Evolutionary conservation across 2,113 vertebrate species (phyloP).

Genomic region (Ceratotherium simum): DNA sequence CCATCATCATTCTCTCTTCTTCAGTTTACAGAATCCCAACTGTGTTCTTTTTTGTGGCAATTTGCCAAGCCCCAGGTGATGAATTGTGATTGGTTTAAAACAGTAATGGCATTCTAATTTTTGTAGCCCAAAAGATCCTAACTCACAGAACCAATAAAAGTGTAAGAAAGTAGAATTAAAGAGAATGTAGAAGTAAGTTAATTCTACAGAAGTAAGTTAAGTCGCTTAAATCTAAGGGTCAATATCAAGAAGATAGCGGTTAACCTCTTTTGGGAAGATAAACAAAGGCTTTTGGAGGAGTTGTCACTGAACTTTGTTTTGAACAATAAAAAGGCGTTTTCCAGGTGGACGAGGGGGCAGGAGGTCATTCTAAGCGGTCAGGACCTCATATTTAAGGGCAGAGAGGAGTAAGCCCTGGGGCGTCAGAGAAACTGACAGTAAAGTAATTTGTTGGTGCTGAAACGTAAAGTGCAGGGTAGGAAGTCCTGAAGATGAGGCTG

Average conservation of each 20-base stretch:
- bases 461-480: not conserved
- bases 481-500: not conserved
- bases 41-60: not conserved
- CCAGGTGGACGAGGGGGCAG: not conserved
- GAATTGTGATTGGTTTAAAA: not conserved
- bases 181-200: not conserved
- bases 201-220: not conserved
- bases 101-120: not conserved
- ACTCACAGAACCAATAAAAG: not conserved
- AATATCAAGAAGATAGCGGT: not conserved
- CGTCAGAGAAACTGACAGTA: not conserved
- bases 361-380: not conserved
- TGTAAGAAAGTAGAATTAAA: not conserved
- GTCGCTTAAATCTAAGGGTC: no score
- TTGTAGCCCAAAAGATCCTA: not conserved
- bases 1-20: not conserved
- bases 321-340: slow-evolving; percentile 27
- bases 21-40: not conserved
- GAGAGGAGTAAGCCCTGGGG: not conserved
- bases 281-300: not conserved
- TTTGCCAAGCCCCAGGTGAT: not conserved
- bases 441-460: not conserved
- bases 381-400: not conserved
- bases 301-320: not conserved
- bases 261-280: not conserved